phyloP scores from a whole-genome alignment of 2,113 vertebrate species.

The Perognathus longimembris region DNA sequence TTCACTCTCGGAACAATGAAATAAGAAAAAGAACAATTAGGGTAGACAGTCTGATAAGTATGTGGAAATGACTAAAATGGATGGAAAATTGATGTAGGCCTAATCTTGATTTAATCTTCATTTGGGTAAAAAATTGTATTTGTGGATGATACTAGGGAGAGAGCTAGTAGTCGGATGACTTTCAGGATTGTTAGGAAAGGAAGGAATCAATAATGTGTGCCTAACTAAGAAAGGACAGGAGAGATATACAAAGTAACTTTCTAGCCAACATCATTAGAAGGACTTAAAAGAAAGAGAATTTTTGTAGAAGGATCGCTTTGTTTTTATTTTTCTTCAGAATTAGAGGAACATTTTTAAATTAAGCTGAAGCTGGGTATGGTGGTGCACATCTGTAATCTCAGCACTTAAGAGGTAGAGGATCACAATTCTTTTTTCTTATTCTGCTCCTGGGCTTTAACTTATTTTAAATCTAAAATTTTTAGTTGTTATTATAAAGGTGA shows the following conservation, averaged over 20 bases:
- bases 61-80: background rate
- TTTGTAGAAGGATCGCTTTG: constrained; percentile 16
- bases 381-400: background rate
- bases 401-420: too few relatives aligned
- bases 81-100: background rate
- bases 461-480: too few relatives aligned
- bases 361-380: background rate
- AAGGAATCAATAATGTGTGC: background rate
- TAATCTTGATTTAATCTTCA: constrained; percentile 28
- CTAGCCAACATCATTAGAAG: background rate
- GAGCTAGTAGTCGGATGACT: background rate
- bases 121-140: background rate
- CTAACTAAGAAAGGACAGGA: background rate
- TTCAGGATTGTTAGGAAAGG: background rate
- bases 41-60: background rate
- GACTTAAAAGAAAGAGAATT: constrained; percentile 21
- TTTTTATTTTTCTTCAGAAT: background rate
- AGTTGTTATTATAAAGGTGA: too few relatives aligned
- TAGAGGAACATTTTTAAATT: background rate
- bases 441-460: too few relatives aligned
- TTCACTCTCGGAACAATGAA: background rate
- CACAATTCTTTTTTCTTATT: too few relatives aligned
- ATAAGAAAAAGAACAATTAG: background rate
- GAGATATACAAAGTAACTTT: background rate
- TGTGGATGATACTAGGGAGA: background rate